Evolutionary conservation across 2,797 vertebrate species (phyloP).

Genomic region (Crax fasciolata): DNA sequence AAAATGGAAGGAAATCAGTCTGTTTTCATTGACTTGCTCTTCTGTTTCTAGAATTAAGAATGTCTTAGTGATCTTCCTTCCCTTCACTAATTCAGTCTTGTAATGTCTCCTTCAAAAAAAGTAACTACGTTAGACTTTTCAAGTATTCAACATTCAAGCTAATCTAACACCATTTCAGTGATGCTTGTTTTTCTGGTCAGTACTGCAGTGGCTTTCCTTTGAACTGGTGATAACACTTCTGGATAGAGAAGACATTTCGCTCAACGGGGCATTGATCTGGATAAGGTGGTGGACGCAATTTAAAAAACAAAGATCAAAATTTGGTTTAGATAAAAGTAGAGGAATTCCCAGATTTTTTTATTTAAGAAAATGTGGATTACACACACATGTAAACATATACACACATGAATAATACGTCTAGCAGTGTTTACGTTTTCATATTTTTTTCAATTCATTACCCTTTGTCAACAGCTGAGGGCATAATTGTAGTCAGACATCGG

Average conservation of each 20-base stretch:
- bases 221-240: not conserved
- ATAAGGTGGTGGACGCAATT: not conserved
- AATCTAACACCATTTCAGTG: not conserved
- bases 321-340: not conserved
- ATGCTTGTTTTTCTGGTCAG: not conserved
- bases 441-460: not conserved
- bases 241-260: not conserved
- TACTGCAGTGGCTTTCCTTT: not conserved
- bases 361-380: not conserved
- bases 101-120: not conserved
- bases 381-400: not conserved
- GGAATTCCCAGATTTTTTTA: not conserved
- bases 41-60: constrained; percentile 27
- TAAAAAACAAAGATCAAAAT: not conserved
- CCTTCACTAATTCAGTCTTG: not conserved
- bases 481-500: not conserved
- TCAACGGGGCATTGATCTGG: not conserved
- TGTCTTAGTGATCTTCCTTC: not conserved
- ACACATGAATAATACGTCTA: not conserved
- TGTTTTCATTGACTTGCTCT: constrained; percentile 9
- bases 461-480: not conserved
- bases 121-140: not conserved
- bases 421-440: not conserved
- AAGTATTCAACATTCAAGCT: not conserved
- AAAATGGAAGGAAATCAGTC: constrained; percentile 51